These are phyloP conservation scores for Drosophila pseudotakahashii DNA, from an alignment of 2,888 invertebrate genomes.

Conservation along the genomic window DNA sequence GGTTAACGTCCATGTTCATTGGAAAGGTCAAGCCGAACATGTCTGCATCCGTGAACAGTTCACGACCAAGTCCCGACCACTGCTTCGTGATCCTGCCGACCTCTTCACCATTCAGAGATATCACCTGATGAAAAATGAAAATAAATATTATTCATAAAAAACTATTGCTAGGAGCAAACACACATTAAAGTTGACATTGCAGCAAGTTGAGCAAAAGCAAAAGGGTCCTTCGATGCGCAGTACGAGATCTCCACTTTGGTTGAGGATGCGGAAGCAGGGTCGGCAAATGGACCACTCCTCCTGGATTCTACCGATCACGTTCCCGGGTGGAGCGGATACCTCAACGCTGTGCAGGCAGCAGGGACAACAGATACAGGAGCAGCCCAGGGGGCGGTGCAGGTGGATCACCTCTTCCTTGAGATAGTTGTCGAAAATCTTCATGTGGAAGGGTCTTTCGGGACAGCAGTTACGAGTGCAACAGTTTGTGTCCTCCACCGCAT, in stretches of 20 bases:
- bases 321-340: slow-evolving; percentile 90
- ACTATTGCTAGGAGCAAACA: slow-evolving; percentile 1
- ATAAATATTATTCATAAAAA: background rate
- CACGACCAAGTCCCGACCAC: slow-evolving; percentile 93
- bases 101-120: slow-evolving; percentile 90
- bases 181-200: slow-evolving; percentile 93
- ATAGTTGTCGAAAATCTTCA: slow-evolving; percentile 93
- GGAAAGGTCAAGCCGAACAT: slow-evolving; percentile 96
- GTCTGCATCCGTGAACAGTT: slow-evolving; percentile 93
- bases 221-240: slow-evolving; percentile 92
- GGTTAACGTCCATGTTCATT: slow-evolving; percentile 93
- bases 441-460: slow-evolving; percentile 92
- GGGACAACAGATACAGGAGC: slow-evolving; percentile 93
- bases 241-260: slow-evolving; percentile 90
- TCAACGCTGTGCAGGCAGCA: slow-evolving; percentile 93
- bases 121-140: slow-evolving; percentile 85
- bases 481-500: slow-evolving; percentile 92
- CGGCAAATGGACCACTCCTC: slow-evolving; percentile 91
- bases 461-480: slow-evolving; percentile 94
- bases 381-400: slow-evolving; percentile 91
- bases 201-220: slow-evolving; percentile 91
- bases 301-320: slow-evolving; percentile 88
- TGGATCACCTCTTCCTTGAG: slow-evolving; percentile 92
- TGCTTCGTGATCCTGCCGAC: slow-evolving; percentile 95
- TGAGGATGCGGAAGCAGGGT: slow-evolving; percentile 90